Evolutionary conservation across 1,140 invertebrate genomes (phyloP).

Genomic region (Hyphantria cunea): DNA sequence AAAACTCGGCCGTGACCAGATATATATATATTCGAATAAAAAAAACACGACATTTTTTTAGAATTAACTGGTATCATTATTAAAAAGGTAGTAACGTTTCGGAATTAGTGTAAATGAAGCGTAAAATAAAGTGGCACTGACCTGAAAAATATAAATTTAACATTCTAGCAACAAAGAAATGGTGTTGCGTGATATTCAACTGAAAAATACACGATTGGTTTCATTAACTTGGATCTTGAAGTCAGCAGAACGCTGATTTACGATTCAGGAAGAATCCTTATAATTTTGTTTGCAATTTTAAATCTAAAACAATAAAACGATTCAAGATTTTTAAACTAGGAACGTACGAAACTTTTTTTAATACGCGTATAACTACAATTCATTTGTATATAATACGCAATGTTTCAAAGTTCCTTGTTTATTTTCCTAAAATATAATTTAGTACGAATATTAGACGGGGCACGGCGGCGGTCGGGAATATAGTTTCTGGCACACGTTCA

Average conservation of each 20-base stretch:
- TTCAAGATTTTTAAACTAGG: no score
- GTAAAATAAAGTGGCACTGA: conserved; percentile 12
- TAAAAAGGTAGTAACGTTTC: no score
- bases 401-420: conserved; percentile 46
- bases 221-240: no score
- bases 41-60: neutral
- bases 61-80: neutral
- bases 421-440: conserved; percentile 58
- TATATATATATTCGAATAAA: neutral
- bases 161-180: conserved; percentile 21
- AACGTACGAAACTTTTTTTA: no score
- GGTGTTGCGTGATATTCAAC: neutral
- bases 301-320: no score
- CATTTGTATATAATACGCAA: conserved; percentile 6
- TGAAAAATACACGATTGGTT: no score
- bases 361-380: neutral
- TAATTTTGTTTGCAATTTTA: no score
- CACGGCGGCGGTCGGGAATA: conserved; percentile 58
- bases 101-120: no score
- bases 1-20: conserved; percentile 31
- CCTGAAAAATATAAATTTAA: conserved; percentile 28
- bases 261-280: no score
- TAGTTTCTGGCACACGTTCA: conserved; percentile 64
- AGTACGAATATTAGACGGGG: conserved; percentile 52
- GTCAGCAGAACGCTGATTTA: no score